These are phyloP conservation scores for Polydrusus cervinus DNA, from an alignment of 2,888 invertebrate species.

Conservation along the genomic window DNA sequence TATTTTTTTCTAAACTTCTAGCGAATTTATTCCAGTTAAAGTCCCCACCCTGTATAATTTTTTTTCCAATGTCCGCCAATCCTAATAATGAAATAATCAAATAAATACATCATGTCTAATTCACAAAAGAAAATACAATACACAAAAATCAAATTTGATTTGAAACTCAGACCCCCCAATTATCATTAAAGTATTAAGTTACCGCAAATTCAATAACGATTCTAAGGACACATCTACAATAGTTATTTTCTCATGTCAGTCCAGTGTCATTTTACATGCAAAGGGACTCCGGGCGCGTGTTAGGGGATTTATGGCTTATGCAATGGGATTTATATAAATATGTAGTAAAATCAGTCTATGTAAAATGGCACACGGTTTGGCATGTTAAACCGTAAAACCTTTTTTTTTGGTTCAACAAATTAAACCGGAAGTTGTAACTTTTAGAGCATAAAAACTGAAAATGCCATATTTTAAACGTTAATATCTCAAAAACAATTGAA, in stretches of 20 bases:
- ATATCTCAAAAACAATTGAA: no score
- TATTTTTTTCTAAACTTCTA: no score
- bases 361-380: no score
- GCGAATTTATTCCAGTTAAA: no score
- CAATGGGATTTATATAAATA: neutral
- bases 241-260: constrained; percentile 65
- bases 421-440: no score
- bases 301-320: neutral
- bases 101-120: constrained; percentile 33
- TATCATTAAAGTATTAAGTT: constrained; percentile 64
- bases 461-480: no score
- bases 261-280: constrained; percentile 50
- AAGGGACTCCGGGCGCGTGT: constrained; percentile 48
- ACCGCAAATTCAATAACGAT: constrained; percentile 60
- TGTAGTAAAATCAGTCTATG: no score
- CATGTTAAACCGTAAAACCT: no score
- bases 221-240: constrained; percentile 38
- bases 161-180: constrained; percentile 54
- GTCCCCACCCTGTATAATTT: no score
- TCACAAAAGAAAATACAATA: constrained; percentile 35
- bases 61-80: no score
- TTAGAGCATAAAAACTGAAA: no score
- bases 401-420: no score
- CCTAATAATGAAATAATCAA: constrained; percentile 16
- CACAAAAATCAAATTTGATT: constrained; percentile 40